Conservation (phyloP, 2,888 invertebrate species). For the Tetragnatha montana region DNA sequence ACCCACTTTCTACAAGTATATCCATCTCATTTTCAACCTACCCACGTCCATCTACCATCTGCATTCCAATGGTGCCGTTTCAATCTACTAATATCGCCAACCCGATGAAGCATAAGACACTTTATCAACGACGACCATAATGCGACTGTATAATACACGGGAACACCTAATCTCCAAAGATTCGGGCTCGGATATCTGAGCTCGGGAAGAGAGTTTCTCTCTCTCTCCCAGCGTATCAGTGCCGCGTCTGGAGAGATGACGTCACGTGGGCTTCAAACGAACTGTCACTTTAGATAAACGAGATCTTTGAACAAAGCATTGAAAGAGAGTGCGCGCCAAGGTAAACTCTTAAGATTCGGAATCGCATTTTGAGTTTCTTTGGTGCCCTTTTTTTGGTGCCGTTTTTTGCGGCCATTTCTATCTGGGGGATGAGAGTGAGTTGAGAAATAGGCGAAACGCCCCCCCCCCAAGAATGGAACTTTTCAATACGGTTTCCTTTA, state of each 20-base stretch:
- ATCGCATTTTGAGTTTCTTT: background rate
- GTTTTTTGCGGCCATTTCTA: background rate
- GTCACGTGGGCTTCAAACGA: conserved; percentile 22
- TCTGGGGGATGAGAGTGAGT: conserved; percentile 8
- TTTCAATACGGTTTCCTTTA: background rate
- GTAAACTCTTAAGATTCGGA: conserved; percentile 23
- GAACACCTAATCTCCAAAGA: background rate
- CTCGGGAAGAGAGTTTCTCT: background rate
- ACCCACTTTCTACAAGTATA: too few relatives aligned
- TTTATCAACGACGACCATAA: background rate
- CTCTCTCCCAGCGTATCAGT: conserved; percentile 2
- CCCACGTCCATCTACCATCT: too few relatives aligned
- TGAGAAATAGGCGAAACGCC: conserved; percentile 4
- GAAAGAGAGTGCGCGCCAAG: conserved; percentile 9
- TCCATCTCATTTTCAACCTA: too few relatives aligned
- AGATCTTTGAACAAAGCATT: conserved; percentile 40
- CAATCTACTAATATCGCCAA: background rate
- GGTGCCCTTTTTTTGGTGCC: background rate
- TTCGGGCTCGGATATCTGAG: background rate
- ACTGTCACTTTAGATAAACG: conserved; percentile 50
- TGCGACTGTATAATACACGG: background rate
- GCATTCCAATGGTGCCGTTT: background rate
- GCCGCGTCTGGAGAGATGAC: conserved; percentile 10
- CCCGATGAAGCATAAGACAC: background rate
- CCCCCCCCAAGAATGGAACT: background rate